Evolutionary conservation across 2,888 invertebrate species (phyloP), one percentile per base, ranked within the genome.

Genomic region (Amphiduros pacificus): DNA sequence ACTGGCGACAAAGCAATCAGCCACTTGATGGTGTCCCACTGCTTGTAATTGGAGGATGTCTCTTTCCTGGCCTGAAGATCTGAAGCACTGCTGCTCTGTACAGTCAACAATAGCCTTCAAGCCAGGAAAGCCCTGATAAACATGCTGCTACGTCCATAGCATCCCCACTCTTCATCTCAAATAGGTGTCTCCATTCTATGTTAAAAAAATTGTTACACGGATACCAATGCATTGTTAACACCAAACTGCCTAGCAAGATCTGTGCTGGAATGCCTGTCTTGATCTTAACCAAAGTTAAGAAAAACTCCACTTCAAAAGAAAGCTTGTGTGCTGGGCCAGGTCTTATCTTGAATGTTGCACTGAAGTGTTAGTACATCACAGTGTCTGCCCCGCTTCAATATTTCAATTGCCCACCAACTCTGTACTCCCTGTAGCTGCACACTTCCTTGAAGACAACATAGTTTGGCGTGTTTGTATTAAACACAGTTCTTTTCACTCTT

Each of bases 1-100:
- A 60, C 58, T 11, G 65, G 65, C 17, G 58, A 61, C 14, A 65
- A 48, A 3, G 62, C 65, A 27, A 65, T 51, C 24, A 65, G 40
- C 29, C 62, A 65, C 48, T 62, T 65, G 1, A 55, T n/a, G 1
- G 41, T 55, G 26, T 31, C 27, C 52, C 14, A 60, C 28, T 59
- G 54, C 28, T 65, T 65, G 52, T 65, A 65, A 26, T 59, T 55
- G 14, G 49, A 52, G 31, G 40, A 65, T 17, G 55, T 41, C 31
- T 62, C 61, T 28, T 62, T 65, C 5, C 54, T 22, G 14, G 59
- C 60, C 29, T 58, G 54, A 11, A 59, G 51, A 27, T 59, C 54
- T 17, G 55, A 54, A 17, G 64, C 54, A 20, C 57, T 51, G 27
- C 22, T 62, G 24, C 50, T 62, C 61, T 4, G 59, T 64, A n/a